Evolutionary conservation across 2,888 invertebrate genomes (phyloP).

Genomic region (Drosophila neotestacea): DNA sequence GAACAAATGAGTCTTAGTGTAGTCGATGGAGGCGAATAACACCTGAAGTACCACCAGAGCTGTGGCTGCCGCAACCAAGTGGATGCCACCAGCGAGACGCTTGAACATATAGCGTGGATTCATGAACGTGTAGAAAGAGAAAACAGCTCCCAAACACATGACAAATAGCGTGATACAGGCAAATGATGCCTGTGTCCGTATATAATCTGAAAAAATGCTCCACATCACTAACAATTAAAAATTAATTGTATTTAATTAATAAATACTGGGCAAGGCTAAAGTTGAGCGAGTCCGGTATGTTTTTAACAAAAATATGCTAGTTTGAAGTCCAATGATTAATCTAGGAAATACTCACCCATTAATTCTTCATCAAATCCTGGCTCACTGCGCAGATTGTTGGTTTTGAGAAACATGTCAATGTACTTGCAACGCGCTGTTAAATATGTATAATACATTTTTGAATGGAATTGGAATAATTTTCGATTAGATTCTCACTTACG

Average conservation of each 20-base stretch:
- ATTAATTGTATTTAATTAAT: too few species aligned
- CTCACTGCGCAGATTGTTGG: slow-evolving; percentile 86
- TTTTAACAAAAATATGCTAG: too few species aligned
- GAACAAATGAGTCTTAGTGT: slow-evolving; percentile 88
- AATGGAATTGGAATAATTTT: neutral
- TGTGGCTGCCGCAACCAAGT: slow-evolving; percentile 93
- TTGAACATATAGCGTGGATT: slow-evolving; percentile 96
- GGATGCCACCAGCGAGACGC: slow-evolving; percentile 92
- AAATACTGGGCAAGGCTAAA: too few species aligned
- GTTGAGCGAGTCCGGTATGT: too few species aligned
- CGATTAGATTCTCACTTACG: slow-evolving; percentile 62
- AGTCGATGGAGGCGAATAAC: slow-evolving; percentile 90
- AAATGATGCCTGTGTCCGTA: slow-evolving; percentile 93
- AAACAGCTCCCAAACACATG: slow-evolving; percentile 92
- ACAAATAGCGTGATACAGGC: slow-evolving; percentile 92
- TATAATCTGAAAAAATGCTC: slow-evolving; percentile 88
- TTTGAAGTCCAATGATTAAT: too few species aligned
- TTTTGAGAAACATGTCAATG: slow-evolving; percentile 88
- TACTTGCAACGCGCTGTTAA: slow-evolving; percentile 87
- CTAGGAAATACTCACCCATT: slow-evolving; percentile 85
- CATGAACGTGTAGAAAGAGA: slow-evolving; percentile 93
- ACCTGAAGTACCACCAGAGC: slow-evolving; percentile 94
- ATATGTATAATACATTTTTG: too few species aligned
- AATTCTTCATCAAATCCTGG: slow-evolving; percentile 86
- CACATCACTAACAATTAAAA: slow-evolving; percentile 61